Conservation (phyloP, 2,888 invertebrate genomes). For the Cistogaster globosa region DNA sequence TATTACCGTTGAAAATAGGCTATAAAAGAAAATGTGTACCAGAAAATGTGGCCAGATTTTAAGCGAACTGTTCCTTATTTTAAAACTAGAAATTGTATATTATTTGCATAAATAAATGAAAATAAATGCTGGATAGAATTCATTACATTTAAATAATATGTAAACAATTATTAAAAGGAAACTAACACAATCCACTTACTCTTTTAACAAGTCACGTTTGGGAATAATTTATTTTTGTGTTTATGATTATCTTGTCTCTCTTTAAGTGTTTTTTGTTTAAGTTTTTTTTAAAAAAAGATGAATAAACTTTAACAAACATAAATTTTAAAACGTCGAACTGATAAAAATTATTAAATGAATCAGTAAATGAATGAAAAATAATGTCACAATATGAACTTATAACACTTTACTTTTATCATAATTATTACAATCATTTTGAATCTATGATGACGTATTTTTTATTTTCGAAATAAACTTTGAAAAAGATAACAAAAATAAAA, state of each 20-base stretch:
- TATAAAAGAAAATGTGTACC: too few species aligned
- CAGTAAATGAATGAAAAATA: conserved; percentile 40
- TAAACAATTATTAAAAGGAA: not conserved
- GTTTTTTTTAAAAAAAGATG: conserved; percentile 22
- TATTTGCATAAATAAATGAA: conserved; percentile 12
- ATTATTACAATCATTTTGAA: not conserved
- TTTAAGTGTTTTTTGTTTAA: not conserved
- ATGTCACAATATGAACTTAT: conserved; percentile 2
- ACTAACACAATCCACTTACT: too few species aligned
- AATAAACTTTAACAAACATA: conserved; percentile 26
- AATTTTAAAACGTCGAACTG: not conserved
- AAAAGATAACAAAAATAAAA: too few species aligned
- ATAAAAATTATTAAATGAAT: conserved; percentile 1
- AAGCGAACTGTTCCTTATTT: not conserved
- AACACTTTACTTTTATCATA: not conserved
- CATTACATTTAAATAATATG: not conserved
- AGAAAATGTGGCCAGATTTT: too few species aligned
- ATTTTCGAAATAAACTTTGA: too few species aligned
- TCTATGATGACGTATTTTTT: too few species aligned
- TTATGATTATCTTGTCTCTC: not conserved
- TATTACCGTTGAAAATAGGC: too few species aligned
- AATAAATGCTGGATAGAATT: not conserved
- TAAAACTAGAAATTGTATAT: not conserved
- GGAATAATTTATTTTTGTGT: conserved; percentile 3
- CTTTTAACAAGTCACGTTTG: conserved; percentile 46